Evolutionary conservation across 2,113 vertebrate genomes (phyloP), one percentile per base, ranked within the genome.

Genomic region (Ifrita kowaldi): DNA sequence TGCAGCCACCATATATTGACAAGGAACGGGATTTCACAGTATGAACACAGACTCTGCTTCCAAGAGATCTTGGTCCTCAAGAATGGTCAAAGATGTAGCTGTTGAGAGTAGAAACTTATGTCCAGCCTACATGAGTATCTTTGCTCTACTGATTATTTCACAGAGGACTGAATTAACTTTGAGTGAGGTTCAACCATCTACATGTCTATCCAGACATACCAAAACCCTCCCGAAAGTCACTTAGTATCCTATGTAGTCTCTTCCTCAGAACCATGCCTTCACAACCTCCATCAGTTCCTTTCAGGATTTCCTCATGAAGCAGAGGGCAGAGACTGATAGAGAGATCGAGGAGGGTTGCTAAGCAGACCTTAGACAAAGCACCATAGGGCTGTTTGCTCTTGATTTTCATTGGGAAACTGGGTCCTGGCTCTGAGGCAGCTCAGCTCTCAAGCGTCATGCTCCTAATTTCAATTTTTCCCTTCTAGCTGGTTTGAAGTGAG

Each of bases 51-150:
- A n/a, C 6, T 69, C 8, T n/a, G 32, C 2, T 57, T 53, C 11
- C 28, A 39, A 32, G 24, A 65, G 13, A 11, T 21, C 26, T 39
- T 50, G 26, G 11, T 74, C 37, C 37, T 60, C 46, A 32, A 16
- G 59, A 55, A 69, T 9, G 3, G 12, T 63, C 33, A 23, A 13
- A n/a, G 30, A 37, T 1, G 1, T 22, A 71, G 28, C 21, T 42
- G 24, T 53, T 32, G n/a, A 62, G 19, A 32, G 7, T 11, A 62
- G 35, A 70, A 30, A 41, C 5, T 59, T 42, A 19, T 0, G 0
- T 69, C 24, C 13, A 65, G 22, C 16, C 24, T 59, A 18, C 13
- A 15, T 4, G 10, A 59, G 6, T 42, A 67, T 16, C 23, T 87
- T 82, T 84, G 22, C 7, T 82, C 3, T 18, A 13, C 27, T 85